A percentile compares a stretch with the other conserved stretches of the same genome.
Evolutionary conservation across 2,888 invertebrate genomes (phyloP).

Genomic region (Rotaria socialis): DNA sequence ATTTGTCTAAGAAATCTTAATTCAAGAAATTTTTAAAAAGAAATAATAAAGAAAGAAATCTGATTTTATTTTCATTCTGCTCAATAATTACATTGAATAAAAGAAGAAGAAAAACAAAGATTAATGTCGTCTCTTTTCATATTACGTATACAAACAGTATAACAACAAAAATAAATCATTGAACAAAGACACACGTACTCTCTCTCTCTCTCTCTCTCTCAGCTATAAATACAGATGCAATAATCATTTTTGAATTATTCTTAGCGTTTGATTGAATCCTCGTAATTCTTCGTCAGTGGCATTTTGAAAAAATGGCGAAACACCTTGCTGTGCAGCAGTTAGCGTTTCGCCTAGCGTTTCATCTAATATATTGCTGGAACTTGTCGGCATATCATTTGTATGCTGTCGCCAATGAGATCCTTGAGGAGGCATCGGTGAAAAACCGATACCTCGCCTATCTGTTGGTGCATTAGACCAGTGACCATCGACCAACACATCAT

Average conservation of each 20-base stretch:
- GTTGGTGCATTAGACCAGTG: conserved; percentile 23
- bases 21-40: neutral
- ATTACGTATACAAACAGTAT: neutral
- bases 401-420: neutral
- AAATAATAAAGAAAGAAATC: neutral
- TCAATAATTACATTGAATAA: too few relatives aligned
- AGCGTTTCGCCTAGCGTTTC: neutral
- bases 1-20: neutral
- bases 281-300: conserved; percentile 20
- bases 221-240: neutral
- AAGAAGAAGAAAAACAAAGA: neutral
- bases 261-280: neutral
- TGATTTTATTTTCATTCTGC: neutral
- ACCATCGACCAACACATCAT: neutral
- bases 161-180: neutral
- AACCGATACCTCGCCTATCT: neutral
- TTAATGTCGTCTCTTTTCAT: neutral
- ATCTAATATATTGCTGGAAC: neutral
- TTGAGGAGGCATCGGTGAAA: neutral
- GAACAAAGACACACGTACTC: neutral
- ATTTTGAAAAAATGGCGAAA: conserved; percentile 27
- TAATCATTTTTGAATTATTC: neutral
- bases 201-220: neutral
- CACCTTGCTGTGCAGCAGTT: neutral
- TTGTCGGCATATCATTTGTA: neutral